Base-by-base conservation (phyloP, 1,140 invertebrate species). In the Heliothis virescens region DNA sequence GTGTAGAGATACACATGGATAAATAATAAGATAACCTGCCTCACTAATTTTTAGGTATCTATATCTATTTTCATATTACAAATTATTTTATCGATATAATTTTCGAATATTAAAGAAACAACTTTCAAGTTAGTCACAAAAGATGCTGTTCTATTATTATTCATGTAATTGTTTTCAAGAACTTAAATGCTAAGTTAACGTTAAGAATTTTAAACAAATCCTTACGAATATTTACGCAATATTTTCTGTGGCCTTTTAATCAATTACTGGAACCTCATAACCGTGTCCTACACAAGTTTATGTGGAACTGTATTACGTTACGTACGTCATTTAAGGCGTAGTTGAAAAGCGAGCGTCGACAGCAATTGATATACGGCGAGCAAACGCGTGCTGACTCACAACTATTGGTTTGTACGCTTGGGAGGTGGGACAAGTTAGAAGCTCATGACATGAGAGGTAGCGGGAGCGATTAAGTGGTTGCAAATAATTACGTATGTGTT, bases 361-460 rank as follows among this genome's bases (percentile, higher is more conserved):
- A 93, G 90, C 86, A 85, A 90, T 91, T 92, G 91, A 92, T 91
- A 91, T 92, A 94, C 89, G 88, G 85, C 86, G 92, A 87, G 92
- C 91, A 89, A 88, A 94, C 91, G 91, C 88, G 90, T 79, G 84
- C 87, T 83, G 91, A 94, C 91, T 94, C 85, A 90, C 87, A 93
- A 92, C 87, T 92, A 92, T 90, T 83, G 86, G 80, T 82, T 88
- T 89, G 81, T 85, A 86, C 80, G 76, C 67, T 79, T 79, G 76
- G 60, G 0, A 80, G 55, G 15, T 87, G 87, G 84, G 76, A 0
- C 72, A 90, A 86, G 82, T 73, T 9, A 81, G 47, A 81, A n/a
- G n/a, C n/a, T n/a, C n/a, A n/a, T n/a, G n/a, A n/a, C n/a, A n/a
- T n/a, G n/a, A n/a, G 47, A 26, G 50, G 69, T 11, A 10, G 72